Evolutionary conservation across 2,113 vertebrate species (phyloP), one percentile per base, ranked within the genome.

Genomic region (Silurus glanis): DNA sequence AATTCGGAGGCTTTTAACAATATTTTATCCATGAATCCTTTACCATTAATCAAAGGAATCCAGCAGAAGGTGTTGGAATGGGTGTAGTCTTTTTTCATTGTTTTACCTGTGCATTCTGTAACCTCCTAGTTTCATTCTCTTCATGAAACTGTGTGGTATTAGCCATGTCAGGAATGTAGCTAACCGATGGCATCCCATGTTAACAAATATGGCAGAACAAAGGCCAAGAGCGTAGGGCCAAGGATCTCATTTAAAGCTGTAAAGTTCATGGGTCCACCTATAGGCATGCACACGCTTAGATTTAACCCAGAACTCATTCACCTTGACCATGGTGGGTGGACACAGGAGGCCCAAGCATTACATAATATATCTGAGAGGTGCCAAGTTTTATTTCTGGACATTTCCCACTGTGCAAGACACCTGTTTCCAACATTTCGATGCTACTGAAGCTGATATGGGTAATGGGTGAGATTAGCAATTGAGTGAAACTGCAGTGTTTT

Each of bases 151-250:
- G 16, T 23, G 74, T 74, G 87, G 92, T 90, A 87, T 91, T 91
- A 92, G 89, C 67, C 62, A 66, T 62, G 21, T 6, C 6, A 85
- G 85, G 91, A 93, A 93, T 93, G 89, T 80, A 25, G 78, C 74
- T 80, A 66, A 82, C 47, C 89, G 84, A 90, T 89, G 66, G 92
- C 87, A 91, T 92, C 89, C 85, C 90, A 89, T 88, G 91, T 86
- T 87, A 47, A 87, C 61, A 87, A 90, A 62, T 19, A 16, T 76
- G 37, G 79, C 58, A 89, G 89, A 91, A 90, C 89, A 93, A 92
- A 93, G 90, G 90, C 90, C 89, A 90, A 9, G 71, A 90, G 86
- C 59, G 72, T 55, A 76, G 76, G 88, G 87, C 85, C 89, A 88
- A 62, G 37, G 83, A 92, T 93, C 92, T 91, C 88, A 28, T 59